A percentile compares a stretch with the other conserved stretches of the same genome.
phyloP scores from a whole-genome alignment of 2,888 invertebrate species.

The Alloplasta piceator region DNA sequence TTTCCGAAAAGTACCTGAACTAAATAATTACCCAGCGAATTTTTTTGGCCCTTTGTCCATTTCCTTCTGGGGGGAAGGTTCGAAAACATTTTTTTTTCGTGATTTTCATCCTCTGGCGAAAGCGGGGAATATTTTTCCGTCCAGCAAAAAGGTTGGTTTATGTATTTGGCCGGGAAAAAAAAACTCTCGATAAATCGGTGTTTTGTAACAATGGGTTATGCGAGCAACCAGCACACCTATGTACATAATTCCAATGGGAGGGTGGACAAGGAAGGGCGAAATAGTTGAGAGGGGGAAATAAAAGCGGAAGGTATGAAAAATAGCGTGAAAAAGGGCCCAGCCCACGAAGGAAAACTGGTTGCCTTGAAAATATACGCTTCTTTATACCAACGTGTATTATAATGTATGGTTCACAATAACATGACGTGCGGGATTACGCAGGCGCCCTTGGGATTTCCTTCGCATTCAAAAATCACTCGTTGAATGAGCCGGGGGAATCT shows the following conservation, averaged over 20 bases:
- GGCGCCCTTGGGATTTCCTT: conserved; percentile 77
- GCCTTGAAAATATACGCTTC: conserved; percentile 54
- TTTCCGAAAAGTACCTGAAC: too few species aligned
- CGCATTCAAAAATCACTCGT: conserved; percentile 72
- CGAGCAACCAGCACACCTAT: conserved; percentile 48
- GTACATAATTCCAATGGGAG: conserved; percentile 39
- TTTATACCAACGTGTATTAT: conserved; percentile 9
- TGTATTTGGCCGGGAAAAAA: conserved; percentile 33
- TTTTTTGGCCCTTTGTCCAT: too few species aligned
- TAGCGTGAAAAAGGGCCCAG: conserved; percentile 73
- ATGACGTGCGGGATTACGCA: conserved; percentile 77
- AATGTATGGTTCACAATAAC: conserved; percentile 69
- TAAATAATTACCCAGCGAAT: too few species aligned
- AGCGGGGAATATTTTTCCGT: background rate
- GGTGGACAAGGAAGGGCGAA: conserved; percentile 28
- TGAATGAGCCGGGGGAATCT: conserved; percentile 70
- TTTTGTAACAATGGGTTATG: conserved; percentile 58
- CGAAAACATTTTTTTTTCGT: too few species aligned
- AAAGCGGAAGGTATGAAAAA: conserved; percentile 55
- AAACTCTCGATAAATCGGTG: conserved; percentile 21
- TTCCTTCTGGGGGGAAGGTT: too few species aligned
- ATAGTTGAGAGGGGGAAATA: conserved; percentile 14
- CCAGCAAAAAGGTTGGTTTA: conserved; percentile 53
- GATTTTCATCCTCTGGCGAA: too few species aligned
- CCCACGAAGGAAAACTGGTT: conserved; percentile 72